Conservation (phyloP, 2,888 invertebrate species). For the Antheraea assamensis region DNA sequence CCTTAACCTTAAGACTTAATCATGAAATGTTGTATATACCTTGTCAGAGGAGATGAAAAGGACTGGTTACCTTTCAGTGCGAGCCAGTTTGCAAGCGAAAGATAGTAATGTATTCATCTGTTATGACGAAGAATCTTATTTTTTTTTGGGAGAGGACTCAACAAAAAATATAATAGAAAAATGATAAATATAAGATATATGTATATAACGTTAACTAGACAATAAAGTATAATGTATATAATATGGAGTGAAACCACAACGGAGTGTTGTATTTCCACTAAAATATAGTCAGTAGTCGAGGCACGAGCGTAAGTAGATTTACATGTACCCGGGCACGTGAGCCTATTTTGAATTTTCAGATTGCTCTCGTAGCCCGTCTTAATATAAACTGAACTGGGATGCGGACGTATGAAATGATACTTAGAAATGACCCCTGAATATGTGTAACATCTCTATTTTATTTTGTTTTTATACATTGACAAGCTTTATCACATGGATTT, state of each 20-base stretch:
- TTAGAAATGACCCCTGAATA: constrained; percentile 1
- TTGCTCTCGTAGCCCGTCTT: constrained; percentile 52
- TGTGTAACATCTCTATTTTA: not conserved
- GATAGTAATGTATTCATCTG: too few species aligned
- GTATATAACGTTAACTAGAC: not conserved
- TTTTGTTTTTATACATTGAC: not conserved
- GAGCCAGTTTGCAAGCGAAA: too few species aligned
- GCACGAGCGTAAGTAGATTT: constrained; percentile 74
- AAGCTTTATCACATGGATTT: too few species aligned
- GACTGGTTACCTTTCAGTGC: too few species aligned
- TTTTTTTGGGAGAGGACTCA: not conserved
- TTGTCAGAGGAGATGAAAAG: too few species aligned
- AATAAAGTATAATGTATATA: not conserved
- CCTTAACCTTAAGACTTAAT: too few species aligned
- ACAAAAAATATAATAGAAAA: not conserved
- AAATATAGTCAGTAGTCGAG: constrained; percentile 54
- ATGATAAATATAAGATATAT: not conserved
- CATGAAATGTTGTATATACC: too few species aligned
- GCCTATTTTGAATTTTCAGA: constrained; percentile 72
- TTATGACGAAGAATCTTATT: too few species aligned
- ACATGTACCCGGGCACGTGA: constrained; percentile 74
- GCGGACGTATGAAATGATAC: constrained; percentile 18
- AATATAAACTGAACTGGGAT: constrained; percentile 29
- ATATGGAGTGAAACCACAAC: constrained; percentile 28
- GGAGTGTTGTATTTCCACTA: constrained; percentile 36